Base-by-base conservation (phyloP, 2,888 invertebrate genomes). In the Mayetiola destructor region DNA sequence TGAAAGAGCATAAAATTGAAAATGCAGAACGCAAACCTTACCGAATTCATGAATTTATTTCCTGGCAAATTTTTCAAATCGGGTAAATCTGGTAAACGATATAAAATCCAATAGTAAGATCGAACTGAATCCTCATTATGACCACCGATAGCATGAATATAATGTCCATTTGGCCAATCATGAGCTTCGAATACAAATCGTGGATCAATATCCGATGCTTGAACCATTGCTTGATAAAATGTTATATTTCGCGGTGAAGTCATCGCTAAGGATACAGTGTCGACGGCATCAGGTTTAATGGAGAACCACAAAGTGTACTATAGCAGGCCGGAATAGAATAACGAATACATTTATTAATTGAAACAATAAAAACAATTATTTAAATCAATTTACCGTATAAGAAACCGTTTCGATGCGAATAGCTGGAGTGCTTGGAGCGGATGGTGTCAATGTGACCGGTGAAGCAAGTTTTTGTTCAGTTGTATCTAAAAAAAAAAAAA, bases 121-220 rank as follows among this genome's bases (percentile, higher is more conserved):
- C 88, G 84, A 30, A 36, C 64, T 6, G 73, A 72, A 57, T 73
- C 73, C 59, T 73, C 73, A 58, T 70, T 72, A 61, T 71, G 71
- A 58, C 70, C 71, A 42, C 72, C 86, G 61, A 91, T 75, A 0
- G 90, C 90, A 71, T 91, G 90, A 23, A 91, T 88, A 69, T 91
- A 91, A 69, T 91, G 90, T 0, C 91, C 91, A 68, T 90, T 91
- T 1, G 91, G 90, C 91, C 91, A 91, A 67, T 88, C 87, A 63
- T 88, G 84, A 0, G 90, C 88, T 61, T 83, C 81, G 68, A 87
- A 87, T 66, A 83, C 80, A 69, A 77, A 78, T 68, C 78, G 69
- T 1, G 84, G 76, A 67, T 89, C 88, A 64, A 83, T 77, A 61
- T 87, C 86, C 59, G 89, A 85, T 0, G 91, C 91, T 73, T 84